These are phyloP conservation scores for Synaphobranchus kaupii DNA, from an alignment of 2,797 vertebrate species.

Conservation along the genomic window DNA sequence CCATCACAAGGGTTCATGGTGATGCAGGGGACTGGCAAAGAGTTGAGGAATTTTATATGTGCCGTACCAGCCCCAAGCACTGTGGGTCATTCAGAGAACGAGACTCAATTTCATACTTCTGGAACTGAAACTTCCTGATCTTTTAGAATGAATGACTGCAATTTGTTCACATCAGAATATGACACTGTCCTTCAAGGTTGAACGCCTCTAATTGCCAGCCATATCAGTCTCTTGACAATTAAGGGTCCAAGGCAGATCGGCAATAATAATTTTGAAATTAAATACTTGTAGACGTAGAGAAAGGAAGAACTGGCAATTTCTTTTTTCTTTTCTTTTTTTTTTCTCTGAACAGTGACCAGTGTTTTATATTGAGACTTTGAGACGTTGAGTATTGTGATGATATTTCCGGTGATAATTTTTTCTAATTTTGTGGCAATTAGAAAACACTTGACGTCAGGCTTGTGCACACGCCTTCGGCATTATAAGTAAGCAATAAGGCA, in stretches of 20 bases:
- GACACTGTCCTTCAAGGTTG: constrained; percentile 80
- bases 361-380: neutral
- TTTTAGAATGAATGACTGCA: constrained; percentile 52
- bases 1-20: neutral
- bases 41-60: neutral
- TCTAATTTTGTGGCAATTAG: neutral
- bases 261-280: constrained; percentile 77
- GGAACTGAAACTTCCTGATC: constrained; percentile 42
- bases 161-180: constrained; percentile 72
- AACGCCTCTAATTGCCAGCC: constrained; percentile 72
- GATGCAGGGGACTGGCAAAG: neutral
- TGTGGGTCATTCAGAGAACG: neutral
- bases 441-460: too few relatives aligned
- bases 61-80: neutral
- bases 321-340: constrained; percentile 27
- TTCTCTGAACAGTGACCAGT: neutral
- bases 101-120: constrained; percentile 30
- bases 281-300: constrained; percentile 66
- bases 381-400: neutral
- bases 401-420: neutral
- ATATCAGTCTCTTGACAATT: constrained; percentile 77
- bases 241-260: constrained; percentile 68
- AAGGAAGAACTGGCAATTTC: neutral
- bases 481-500: too few relatives aligned
- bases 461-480: too few relatives aligned